Evolutionary conservation across 1,140 invertebrate genomes (phyloP), one percentile per base, ranked within the genome.

Genomic region (Bombus soroeensis): DNA sequence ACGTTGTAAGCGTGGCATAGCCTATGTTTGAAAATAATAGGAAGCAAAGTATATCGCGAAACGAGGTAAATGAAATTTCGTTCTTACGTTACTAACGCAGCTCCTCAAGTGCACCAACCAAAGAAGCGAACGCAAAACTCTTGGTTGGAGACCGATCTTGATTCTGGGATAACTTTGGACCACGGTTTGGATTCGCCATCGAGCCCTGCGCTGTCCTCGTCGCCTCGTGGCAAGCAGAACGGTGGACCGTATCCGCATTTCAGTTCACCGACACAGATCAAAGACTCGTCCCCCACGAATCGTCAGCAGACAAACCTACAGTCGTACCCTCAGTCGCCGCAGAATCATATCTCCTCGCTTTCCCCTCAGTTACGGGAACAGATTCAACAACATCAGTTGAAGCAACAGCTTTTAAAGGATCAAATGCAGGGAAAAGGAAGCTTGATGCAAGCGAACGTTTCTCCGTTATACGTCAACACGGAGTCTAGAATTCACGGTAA

Each of bases 61-160:
- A 32, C 0, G 4, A 15, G 12, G 9, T n/a, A 32, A 66, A 34
- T 9, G 32, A 0, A 34, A 66, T 34, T 34, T 32, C 34, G 15
- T 84, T 57, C 43, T 62, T 3, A 15, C 2, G 8, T 39, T 77
- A 41, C 74, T 15, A 12, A 25, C 83, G 4, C 86, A 92, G 92
- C 92, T 28, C 90, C 92, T 0, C 93, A 93, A 72, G 85, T 93
- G 43, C 94, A 92, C 73, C 93, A 88, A 68, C 85, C 95, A 3
- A 96, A 96, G 88, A 96, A 95, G 81, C 94, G 95, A 32, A 93
- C 93, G 83, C 94, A 89, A 85, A 95, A 76, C 95, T 96, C 97
- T 22, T 99, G 98, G 97, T 95, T 97, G n/a, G 98, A 99, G 94
- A 99, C 98, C 2, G 98, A 99, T 95, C 93, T 99, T 53, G 98